Base-by-base conservation (phyloP, 2,113 vertebrate genomes). In the Anguilla japonica region DNA sequence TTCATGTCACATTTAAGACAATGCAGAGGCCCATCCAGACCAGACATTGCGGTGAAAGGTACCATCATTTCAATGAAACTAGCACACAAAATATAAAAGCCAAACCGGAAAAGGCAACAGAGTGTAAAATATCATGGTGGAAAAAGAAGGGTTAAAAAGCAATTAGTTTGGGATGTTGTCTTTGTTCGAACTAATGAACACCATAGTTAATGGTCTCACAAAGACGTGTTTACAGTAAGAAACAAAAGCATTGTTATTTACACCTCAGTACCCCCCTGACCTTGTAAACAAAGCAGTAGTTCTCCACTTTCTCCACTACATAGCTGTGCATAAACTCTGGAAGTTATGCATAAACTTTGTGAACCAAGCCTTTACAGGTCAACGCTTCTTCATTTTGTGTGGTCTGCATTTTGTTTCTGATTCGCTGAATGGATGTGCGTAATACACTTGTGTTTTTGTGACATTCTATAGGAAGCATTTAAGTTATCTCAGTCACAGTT, bases 221-320 rank as follows among this genome's bases (percentile, higher is more conserved):
- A 82, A 86, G 57, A 80, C 79, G 43, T 83, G 63, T 83, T 84
- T 87, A 75, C 83, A 39, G 16, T 50, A 85, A 80, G 53, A 82
- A 87, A 88, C 83, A 82, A 84, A 87, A 88, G 43, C 40, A 13
- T 39, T 57, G 46, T 87, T 85, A 89, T 56, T 84, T 40, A 57
- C 56, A 56, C 84, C 56, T 78, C 53, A 85, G n/a, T 67, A 63
- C 63, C 78, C 87, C 79, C n/a, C 79, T 89, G 87, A 87, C 86
- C 87, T 88, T 89, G 41, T 71, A 85, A 91, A 90, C 81, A 79
- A 86, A 87, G 79, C 83, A n/a, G 46, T 82, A 79, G 71, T 46
- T 57, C 71, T 86, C 40, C 84, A 29, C 79, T 87, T 82, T 26
- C 26, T n/a, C 29, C 20, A 8, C 53, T 60, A 78, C n/a, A 11